Evolutionary conservation across 2,888 invertebrate species (phyloP).

Genomic region (Rotaria socialis): DNA sequence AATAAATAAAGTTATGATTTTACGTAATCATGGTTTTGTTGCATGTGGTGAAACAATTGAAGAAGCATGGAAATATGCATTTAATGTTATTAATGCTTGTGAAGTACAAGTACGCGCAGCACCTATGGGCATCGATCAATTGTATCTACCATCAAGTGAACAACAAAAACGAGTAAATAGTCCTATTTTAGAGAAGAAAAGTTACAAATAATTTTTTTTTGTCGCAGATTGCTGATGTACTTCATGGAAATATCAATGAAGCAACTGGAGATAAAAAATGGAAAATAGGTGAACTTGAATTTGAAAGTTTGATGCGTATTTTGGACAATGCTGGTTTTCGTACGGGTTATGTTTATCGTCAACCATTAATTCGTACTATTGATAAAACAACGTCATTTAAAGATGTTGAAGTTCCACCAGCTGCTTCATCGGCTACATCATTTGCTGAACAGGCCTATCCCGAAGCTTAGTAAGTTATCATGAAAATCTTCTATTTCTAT

Average conservation of each 20-base stretch:
- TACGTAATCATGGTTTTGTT: constrained; percentile 68
- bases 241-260: constrained; percentile 50
- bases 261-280: constrained; percentile 65
- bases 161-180: constrained; percentile 62
- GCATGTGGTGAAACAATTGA: constrained; percentile 92
- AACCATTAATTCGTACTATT: constrained; percentile 77
- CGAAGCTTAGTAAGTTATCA: constrained; percentile 18
- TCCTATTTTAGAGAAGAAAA: constrained; percentile 48
- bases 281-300: constrained; percentile 88
- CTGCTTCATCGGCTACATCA: constrained; percentile 74
- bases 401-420: constrained; percentile 89
- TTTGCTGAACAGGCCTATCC: neutral
- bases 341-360: constrained; percentile 91
- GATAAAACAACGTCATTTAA: constrained; percentile 70
- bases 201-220: neutral
- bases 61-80: constrained; percentile 83
- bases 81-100: constrained; percentile 75
- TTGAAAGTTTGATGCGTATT: constrained; percentile 92
- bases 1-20: constrained; percentile 68
- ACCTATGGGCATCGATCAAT: constrained; percentile 74
- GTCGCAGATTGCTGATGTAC: constrained; percentile 52
- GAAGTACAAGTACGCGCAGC: constrained; percentile 75
- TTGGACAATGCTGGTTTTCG: constrained; percentile 93
- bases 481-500: neutral
- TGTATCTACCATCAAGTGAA: constrained; percentile 72